Conservation (phyloP, 1,140 invertebrate species). For the Macrotrachela quadricornifera region DNA sequence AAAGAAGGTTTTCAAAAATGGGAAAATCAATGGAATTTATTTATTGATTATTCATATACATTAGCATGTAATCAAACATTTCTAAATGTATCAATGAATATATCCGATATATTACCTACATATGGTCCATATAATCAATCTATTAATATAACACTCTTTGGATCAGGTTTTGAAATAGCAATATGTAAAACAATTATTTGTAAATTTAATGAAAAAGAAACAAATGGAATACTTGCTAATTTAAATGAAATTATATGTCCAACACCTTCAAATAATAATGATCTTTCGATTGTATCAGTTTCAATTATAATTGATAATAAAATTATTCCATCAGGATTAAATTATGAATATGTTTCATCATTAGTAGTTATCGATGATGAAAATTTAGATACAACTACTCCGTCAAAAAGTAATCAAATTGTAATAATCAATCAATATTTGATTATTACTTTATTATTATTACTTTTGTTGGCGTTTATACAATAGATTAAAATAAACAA, state of each 20-base stretch:
- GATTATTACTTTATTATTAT: no score
- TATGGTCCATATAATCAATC: not conserved
- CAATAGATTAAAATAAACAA: no score
- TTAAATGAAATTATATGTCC: constrained; percentile 2
- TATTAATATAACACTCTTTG: constrained; percentile 1
- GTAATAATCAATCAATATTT: no score
- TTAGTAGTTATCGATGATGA: no score
- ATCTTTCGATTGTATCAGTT: no score
- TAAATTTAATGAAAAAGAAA: constrained; percentile 1
- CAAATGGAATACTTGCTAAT: not conserved
- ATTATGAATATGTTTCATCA: no score
- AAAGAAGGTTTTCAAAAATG: constrained; percentile 13
- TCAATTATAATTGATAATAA: no score
- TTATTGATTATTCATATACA: constrained; percentile 9
- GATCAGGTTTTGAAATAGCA: constrained; percentile 1
- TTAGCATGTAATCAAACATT: constrained; percentile 10
- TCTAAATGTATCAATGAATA: not conserved
- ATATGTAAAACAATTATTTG: constrained; percentile 2
- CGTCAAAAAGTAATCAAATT: no score
- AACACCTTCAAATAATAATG: not conserved
- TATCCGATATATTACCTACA: constrained; percentile 3
- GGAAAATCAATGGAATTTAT: constrained; percentile 10
- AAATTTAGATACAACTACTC: no score
- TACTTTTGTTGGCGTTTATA: no score
- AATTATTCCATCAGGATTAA: no score